Conservation (phyloP, 2,797 vertebrate genomes). For the Dendrocincla tyrannina region DNA sequence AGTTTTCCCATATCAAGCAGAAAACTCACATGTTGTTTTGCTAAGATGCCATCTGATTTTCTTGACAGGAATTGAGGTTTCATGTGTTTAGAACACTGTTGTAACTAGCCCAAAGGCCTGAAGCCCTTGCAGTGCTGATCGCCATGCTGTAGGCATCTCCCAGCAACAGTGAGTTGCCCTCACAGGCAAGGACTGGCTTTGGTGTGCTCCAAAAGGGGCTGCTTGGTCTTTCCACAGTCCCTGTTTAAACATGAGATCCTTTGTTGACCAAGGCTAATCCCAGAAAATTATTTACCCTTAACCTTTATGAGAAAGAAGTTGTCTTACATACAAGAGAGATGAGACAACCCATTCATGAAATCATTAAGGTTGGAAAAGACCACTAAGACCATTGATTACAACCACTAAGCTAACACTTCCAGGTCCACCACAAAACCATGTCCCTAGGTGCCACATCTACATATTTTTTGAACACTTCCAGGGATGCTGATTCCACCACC, state of each 20-base stretch:
- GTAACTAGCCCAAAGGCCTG: background rate
- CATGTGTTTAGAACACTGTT: background rate
- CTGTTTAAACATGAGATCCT: rapidly evolving
- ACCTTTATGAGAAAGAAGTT: background rate
- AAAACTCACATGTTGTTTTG: background rate
- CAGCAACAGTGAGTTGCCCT: rapidly evolving
- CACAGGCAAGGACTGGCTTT: rapidly evolving
- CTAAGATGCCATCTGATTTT: background rate
- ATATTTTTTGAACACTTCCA: background rate
- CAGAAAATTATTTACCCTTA: background rate
- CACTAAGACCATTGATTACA: background rate
- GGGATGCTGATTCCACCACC: background rate
- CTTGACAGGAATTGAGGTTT: background rate
- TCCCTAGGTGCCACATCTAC: background rate
- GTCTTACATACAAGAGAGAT: background rate
- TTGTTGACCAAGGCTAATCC: rapidly evolving
- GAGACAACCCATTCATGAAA: no score
- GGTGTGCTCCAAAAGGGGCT: background rate
- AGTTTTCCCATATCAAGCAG: background rate
- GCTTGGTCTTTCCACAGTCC: background rate
- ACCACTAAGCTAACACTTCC: background rate
- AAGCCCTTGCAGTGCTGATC: background rate
- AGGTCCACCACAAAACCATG: background rate
- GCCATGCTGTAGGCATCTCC: background rate
- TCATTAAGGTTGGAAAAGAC: background rate